These are phyloP conservation scores for Eurypyga helias DNA, from an alignment of 2,113 vertebrate genomes.

Conservation along the genomic window DNA sequence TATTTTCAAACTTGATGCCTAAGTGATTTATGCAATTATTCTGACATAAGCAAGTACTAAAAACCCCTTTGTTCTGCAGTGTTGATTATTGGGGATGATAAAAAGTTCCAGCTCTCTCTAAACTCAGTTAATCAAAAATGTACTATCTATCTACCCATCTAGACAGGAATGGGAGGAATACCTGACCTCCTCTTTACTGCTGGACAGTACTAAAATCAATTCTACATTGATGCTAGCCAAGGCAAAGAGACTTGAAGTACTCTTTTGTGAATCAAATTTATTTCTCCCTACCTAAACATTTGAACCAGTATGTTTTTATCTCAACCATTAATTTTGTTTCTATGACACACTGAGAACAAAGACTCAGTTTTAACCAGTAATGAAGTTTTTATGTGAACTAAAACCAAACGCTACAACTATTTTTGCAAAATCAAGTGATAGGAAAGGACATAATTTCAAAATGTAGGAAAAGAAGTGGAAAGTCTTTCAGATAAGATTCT, in stretches of 20 bases:
- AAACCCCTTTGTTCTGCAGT: background rate
- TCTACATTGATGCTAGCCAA: background rate
- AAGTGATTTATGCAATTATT: background rate
- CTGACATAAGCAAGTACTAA: background rate
- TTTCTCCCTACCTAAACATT: background rate
- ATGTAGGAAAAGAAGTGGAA: background rate
- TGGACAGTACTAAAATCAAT: background rate
- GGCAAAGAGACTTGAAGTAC: background rate
- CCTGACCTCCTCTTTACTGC: background rate
- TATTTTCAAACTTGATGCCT: background rate
- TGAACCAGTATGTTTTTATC: background rate
- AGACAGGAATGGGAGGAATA: background rate
- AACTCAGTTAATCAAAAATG: background rate
- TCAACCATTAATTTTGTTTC: background rate
- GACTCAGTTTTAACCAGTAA: background rate
- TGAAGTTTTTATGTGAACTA: background rate
- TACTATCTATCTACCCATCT: background rate
- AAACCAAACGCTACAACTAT: background rate
- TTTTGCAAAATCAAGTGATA: background rate
- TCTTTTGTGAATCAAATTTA: background rate
- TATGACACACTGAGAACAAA: background rate
- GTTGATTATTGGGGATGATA: background rate
- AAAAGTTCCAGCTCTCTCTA: background rate
- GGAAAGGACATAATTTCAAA: background rate
- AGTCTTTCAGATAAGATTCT: background rate